These are phyloP conservation scores for Festucalex cinctus DNA, from an alignment of 2,113 vertebrate species.

Conservation along the genomic window DNA sequence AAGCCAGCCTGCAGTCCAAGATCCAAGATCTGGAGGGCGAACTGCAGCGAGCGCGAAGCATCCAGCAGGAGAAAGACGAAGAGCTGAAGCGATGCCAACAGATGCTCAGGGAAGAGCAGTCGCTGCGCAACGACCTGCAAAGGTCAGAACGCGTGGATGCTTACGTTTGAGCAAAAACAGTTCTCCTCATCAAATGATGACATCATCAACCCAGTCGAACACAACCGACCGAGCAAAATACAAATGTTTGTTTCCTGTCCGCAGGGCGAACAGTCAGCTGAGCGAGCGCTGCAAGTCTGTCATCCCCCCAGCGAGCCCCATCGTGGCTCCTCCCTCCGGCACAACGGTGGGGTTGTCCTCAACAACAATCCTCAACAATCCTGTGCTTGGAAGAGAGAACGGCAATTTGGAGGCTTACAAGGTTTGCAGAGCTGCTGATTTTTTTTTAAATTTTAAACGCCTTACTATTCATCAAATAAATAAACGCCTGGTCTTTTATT, in stretches of 20 bases:
- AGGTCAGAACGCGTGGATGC: slow-evolving; percentile 70
- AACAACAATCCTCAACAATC: no score
- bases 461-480: no score
- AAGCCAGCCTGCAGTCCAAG: slow-evolving; percentile 75
- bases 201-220: no score
- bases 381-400: no score
- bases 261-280: slow-evolving; percentile 78
- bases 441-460: no score
- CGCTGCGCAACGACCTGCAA: slow-evolving; percentile 77
- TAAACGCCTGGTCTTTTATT: no score
- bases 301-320: slow-evolving; percentile 63
- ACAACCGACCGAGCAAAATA: no score
- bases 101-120: slow-evolving; percentile 79
- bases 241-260: neutral
- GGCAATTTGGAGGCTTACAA: no score
- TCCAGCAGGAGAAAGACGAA: slow-evolving; percentile 74
- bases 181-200: neutral
- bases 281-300: slow-evolving; percentile 76
- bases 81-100: slow-evolving; percentile 81
- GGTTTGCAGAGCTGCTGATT: no score
- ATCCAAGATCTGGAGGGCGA: slow-evolving; percentile 82
- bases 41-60: slow-evolving; percentile 70
- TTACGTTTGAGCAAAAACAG: neutral
- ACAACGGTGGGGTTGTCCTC: slow-evolving; percentile 43
- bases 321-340: slow-evolving; percentile 66